A percentile compares a stretch with the other conserved stretches of the same genome.
These are phyloP conservation scores for Frankliniella intonsa DNA, from an alignment of 2,888 invertebrate genomes.

Conservation along the genomic window DNA sequence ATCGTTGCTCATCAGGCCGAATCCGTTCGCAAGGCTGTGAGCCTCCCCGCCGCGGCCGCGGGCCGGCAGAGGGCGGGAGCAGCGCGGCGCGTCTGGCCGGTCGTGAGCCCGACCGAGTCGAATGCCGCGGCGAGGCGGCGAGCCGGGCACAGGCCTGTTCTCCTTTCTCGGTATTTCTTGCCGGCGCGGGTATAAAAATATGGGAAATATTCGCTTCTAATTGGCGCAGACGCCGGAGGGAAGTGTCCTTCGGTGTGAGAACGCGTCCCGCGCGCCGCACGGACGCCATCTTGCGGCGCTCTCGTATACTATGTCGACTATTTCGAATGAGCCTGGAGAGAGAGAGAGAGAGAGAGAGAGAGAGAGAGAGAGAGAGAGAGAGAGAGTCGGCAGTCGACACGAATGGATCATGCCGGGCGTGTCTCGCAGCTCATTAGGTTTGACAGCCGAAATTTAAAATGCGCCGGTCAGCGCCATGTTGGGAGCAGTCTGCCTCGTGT, in stretches of 20 bases:
- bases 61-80: not conserved
- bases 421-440: conserved; percentile 8
- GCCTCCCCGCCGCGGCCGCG: not conserved
- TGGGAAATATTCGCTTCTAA: conserved; percentile 25
- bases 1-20: not conserved
- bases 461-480: not conserved
- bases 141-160: not conserved
- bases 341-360: not conserved
- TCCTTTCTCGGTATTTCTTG: conserved; percentile 10
- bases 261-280: not conserved
- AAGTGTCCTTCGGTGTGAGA: conserved; percentile 25
- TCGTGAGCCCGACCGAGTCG: not conserved
- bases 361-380: not conserved
- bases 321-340: not conserved
- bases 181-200: not conserved
- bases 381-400: not conserved
- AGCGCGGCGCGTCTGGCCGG: not conserved
- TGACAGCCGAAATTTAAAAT: conserved; percentile 5
- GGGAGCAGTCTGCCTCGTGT: not conserved
- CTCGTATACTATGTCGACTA: too few relatives aligned
- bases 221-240: conserved; percentile 1
- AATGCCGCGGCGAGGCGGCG: not conserved
- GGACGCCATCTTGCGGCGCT: not conserved
- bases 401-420: not conserved
- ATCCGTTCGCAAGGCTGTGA: not conserved